Evolutionary conservation across 2,797 vertebrate genomes (phyloP), one percentile per base, ranked within the genome.

Genomic region (Hozukius guyotensis): DNA sequence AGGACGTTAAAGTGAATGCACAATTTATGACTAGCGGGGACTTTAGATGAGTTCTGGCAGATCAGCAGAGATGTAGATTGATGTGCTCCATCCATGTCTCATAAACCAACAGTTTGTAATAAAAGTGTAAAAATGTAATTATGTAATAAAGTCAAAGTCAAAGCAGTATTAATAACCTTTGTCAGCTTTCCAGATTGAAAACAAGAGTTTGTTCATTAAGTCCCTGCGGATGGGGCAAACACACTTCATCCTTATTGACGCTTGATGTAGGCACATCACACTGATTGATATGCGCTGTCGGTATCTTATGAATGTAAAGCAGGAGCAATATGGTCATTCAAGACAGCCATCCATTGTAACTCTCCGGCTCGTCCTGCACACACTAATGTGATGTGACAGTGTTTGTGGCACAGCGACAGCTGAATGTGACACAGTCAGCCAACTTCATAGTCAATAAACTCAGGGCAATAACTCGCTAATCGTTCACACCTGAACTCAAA

Each of bases 321-420:
- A 87, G 83, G 49, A 82, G 67, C 79, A 76, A 67, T 73, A 77
- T 71, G 83, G 69, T 64, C 32, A 49, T 52, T 77, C 27, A 57
- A 69, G 71, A 63, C 75, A 63, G 63, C 60, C 75, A 24, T 84
- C 86, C 62, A 79, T 83, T 87, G 52, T 77, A 73, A 75, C 74
- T 69, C 75, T 63, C 22, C 16, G 31, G 70, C 69, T 80, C 55
- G 71, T 89, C 77, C 71, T 8, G 36, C 72, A 67, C 49, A 32
- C 56, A 34, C 73, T 88, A 89, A 90, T 89, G 78, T 56, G 76
- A 89, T 83, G 83, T 88, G 93, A 91, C 88, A 85, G 84, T 24
- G 59, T 78, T 77, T 59, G 70, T 57, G 22, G 57, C 62, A 53
- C 63, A 29, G 62, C 55, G 80, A 61, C 78, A 76, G 70, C 56